These are phyloP conservation scores for Napeogenes sylphis DNA, from an alignment of 2,888 invertebrate species.

Conservation along the genomic window DNA sequence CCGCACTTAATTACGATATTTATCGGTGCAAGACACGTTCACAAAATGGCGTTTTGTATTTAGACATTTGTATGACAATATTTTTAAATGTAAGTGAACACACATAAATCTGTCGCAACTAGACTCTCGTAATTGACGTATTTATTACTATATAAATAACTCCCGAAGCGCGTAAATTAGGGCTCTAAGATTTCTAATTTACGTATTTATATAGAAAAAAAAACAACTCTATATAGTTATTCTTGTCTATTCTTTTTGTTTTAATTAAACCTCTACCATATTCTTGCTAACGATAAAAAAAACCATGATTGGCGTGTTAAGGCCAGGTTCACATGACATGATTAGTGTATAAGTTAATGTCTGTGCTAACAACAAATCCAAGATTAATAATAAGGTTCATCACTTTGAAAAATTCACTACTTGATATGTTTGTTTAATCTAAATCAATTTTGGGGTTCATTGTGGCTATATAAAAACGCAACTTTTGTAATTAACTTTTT, in stretches of 20 bases:
- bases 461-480: constrained; percentile 20
- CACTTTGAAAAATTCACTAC: background rate
- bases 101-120: constrained; percentile 36
- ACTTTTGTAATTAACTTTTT: too few species aligned
- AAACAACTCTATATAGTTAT: background rate
- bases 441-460: constrained; percentile 17
- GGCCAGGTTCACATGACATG: constrained; percentile 18
- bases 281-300: background rate
- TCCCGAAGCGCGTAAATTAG: constrained; percentile 42
- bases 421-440: constrained; percentile 33
- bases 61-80: constrained; percentile 15
- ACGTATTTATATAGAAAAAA: constrained; percentile 13
- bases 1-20: background rate
- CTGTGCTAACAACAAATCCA: constrained; percentile 36
- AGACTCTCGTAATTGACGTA: constrained; percentile 44
- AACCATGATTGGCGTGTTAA: constrained; percentile 2
- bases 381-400: constrained; percentile 37
- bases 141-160: constrained; percentile 47
- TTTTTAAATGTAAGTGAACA: constrained; percentile 17
- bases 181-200: constrained; percentile 35
- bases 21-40: background rate
- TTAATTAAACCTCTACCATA: background rate
- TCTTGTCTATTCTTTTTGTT: background rate
- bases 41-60: constrained; percentile 18
- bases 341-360: constrained; percentile 31